Percentiles rank a stretch among this genome's conserved stretches.
Evolutionary conservation across 1,140 invertebrate species (phyloP).

Genomic region (Pseudoatta argentina): DNA sequence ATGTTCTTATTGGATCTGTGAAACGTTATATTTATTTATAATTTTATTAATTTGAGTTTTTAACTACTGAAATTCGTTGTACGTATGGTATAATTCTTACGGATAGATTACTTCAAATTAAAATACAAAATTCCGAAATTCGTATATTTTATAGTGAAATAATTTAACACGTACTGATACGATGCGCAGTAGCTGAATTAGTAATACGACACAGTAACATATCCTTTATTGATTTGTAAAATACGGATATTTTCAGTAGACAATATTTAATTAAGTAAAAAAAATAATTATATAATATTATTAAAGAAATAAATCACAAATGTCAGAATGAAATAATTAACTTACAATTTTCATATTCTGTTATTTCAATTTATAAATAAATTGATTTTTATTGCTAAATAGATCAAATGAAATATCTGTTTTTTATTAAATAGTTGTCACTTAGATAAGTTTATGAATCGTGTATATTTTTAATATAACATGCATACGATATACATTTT

Average conservation of each 20-base stretch:
- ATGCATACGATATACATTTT: not conserved
- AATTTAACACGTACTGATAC: not conserved
- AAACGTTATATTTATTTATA: constrained; percentile 4
- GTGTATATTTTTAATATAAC: constrained; percentile 1
- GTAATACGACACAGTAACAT: not conserved
- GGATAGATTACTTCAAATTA: constrained; percentile 19
- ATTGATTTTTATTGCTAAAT: no score
- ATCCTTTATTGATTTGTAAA: not conserved
- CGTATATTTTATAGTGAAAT: not conserved
- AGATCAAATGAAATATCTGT: not conserved
- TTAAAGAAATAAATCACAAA: not conserved
- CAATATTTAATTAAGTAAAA: not conserved
- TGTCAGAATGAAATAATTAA: not conserved
- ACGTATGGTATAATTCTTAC: not conserved
- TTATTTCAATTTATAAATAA: not conserved
- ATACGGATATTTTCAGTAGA: not conserved
- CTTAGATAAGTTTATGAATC: not conserved
- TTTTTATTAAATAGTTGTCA: not conserved
- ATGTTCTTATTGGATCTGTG: not conserved
- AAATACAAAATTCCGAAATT: constrained; percentile 12
- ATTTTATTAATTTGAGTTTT: not conserved
- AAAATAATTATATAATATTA: not conserved
- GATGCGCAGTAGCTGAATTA: not conserved
- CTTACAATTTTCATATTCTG: not conserved
- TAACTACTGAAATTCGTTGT: not conserved